Conservation (phyloP, 2,797 vertebrate genomes). For the Centropyge bicolor region DNA sequence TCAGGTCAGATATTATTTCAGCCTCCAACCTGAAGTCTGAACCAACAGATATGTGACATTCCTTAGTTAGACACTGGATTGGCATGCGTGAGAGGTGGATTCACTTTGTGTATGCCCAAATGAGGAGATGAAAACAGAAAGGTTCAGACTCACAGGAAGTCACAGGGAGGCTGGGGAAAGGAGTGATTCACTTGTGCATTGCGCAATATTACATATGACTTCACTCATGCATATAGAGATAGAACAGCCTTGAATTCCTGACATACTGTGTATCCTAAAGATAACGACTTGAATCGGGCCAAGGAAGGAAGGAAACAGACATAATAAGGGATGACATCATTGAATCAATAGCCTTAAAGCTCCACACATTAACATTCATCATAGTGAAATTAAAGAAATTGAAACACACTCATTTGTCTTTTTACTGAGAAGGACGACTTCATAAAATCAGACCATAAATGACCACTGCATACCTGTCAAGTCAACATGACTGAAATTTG, state of each 20-base stretch:
- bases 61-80: constrained; percentile 34
- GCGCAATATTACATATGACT: constrained; percentile 36
- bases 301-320: constrained; percentile 24
- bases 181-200: constrained; percentile 37
- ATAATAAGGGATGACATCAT: constrained; percentile 14
- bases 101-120: constrained; percentile 34
- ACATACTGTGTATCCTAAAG: constrained; percentile 27
- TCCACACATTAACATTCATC: neutral
- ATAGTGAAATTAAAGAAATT: neutral
- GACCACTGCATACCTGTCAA: too few species aligned
- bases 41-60: constrained; percentile 54
- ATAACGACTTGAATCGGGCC: constrained; percentile 24
- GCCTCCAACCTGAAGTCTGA: constrained; percentile 37
- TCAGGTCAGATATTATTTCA: constrained; percentile 55
- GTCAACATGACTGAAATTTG: too few species aligned
- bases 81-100: constrained; percentile 34
- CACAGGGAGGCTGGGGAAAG: constrained; percentile 11
- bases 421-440: neutral
- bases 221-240: constrained; percentile 35
- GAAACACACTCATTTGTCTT: neutral
- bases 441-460: too few species aligned
- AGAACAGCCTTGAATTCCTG: constrained; percentile 59
- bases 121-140: constrained; percentile 37
- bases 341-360: neutral
- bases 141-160: constrained; percentile 24